phyloP scores from a whole-genome alignment of 2,888 invertebrate species.

The Trissoscelio sp. region DNA sequence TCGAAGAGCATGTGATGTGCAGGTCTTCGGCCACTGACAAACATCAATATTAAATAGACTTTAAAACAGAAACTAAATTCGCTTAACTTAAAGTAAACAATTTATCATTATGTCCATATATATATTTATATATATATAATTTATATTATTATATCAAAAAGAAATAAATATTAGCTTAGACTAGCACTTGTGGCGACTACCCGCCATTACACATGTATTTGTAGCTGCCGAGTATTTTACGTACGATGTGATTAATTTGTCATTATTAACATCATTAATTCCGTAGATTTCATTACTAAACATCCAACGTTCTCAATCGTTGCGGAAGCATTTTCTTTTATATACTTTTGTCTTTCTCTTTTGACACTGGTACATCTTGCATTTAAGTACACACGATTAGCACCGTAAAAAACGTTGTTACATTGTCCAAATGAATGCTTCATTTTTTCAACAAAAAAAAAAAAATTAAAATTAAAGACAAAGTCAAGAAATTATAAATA shows the following conservation, averaged over 20 bases:
- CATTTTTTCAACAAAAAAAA: background rate
- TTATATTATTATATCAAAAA: constrained; percentile 72
- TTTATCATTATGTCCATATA: constrained; percentile 73
- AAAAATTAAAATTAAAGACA: background rate
- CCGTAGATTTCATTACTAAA: constrained; percentile 72
- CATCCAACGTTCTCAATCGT: constrained; percentile 69
- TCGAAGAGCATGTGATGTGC: constrained; percentile 16
- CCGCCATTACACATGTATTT: constrained; percentile 77
- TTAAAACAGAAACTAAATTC: constrained; percentile 48
- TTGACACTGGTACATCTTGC: constrained; percentile 71
- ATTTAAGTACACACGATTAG: constrained; percentile 79
- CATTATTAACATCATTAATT: constrained; percentile 77
- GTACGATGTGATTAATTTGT: constrained; percentile 75
- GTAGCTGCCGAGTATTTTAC: constrained; percentile 80
- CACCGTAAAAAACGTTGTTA: constrained; percentile 77
- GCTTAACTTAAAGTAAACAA: constrained; percentile 74
- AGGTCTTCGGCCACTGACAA: background rate
- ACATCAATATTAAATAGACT: constrained; percentile 32
- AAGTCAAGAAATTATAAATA: too few relatives aligned
- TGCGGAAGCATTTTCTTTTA: constrained; percentile 78
- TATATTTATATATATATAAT: constrained; percentile 55
- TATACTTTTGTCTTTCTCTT: constrained; percentile 38
- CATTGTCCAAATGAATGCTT: constrained; percentile 42
- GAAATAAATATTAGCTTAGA: constrained; percentile 82
- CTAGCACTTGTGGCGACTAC: constrained; percentile 80